These are phyloP conservation scores for Phyllopteryx taeniolatus DNA, from an alignment of 2,113 vertebrate genomes.

Conservation along the genomic window DNA sequence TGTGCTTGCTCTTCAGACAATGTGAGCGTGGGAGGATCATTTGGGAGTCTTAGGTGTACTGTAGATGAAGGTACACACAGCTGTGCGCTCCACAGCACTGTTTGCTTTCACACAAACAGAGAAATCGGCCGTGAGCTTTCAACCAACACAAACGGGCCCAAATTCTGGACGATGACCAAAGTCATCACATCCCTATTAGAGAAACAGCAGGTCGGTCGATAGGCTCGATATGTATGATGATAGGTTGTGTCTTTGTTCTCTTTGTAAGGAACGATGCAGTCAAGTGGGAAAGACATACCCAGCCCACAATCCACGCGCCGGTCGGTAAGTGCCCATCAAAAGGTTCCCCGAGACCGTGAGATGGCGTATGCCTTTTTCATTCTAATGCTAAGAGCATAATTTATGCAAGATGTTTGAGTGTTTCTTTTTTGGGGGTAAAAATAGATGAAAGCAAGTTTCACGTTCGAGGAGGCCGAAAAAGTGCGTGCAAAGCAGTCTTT, in stretches of 20 bases:
- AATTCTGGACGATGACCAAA: background rate
- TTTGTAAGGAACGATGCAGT: constrained; percentile 25
- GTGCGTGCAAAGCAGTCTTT: constrained; percentile 64
- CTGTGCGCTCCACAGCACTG: background rate
- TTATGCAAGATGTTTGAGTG: constrained; percentile 80
- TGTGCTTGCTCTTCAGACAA: background rate
- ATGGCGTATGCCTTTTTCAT: constrained; percentile 72
- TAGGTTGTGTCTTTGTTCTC: constrained; percentile 18
- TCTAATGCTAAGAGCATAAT: constrained; percentile 81
- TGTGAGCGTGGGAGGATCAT: background rate
- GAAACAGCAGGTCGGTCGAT: background rate
- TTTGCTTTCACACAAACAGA: background rate
- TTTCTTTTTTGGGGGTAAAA: constrained; percentile 68
- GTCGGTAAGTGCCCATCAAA: constrained; percentile 67
- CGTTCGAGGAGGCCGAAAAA: constrained; percentile 61
- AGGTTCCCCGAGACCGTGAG: constrained; percentile 63
- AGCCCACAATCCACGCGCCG: constrained; percentile 48
- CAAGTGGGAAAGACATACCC: constrained; percentile 56
- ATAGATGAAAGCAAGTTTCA: constrained; percentile 75
- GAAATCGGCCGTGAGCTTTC: background rate
- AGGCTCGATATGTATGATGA: background rate
- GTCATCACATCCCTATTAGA: background rate
- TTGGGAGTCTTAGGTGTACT: background rate
- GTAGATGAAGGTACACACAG: background rate
- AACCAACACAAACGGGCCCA: background rate